Evolutionary conservation across 2,113 vertebrate genomes (phyloP).

Genomic region (Collichthys lucidus): DNA sequence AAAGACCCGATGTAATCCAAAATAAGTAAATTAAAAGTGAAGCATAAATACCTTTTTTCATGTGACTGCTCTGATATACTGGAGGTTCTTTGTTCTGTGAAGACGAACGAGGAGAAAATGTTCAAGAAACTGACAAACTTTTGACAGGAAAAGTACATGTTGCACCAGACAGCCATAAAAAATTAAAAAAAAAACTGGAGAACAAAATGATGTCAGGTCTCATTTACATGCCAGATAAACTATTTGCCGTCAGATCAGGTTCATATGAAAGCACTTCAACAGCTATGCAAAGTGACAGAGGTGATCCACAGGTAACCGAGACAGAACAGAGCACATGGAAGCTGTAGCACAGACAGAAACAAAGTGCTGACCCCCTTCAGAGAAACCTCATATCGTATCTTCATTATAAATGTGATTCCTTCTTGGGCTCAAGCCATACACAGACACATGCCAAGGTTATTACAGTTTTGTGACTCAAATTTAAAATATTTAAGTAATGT

Average conservation of each 20-base stretch:
- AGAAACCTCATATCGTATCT: not conserved
- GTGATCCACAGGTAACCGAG: not conserved
- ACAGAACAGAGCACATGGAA: constrained; percentile 11
- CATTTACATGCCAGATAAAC: constrained; percentile 23
- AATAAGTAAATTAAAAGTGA: not conserved
- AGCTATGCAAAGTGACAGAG: constrained; percentile 23
- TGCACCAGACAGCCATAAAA: not conserved
- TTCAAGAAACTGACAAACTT: not conserved
- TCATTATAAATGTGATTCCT: constrained; percentile 11
- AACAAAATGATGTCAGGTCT: not conserved
- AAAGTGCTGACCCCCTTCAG: constrained; percentile 9
- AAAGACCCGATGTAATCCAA: not conserved
- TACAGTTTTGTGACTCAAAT: not conserved
- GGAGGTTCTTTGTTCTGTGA: constrained; percentile 87
- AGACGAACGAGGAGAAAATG: constrained; percentile 26
- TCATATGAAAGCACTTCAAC: constrained; percentile 9
- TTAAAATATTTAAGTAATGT: not conserved
- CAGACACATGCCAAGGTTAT: constrained; percentile 35
- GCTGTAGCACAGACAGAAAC: constrained; percentile 30
- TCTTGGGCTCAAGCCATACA: not conserved
- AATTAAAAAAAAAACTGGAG: not conserved
- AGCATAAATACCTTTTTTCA: constrained; percentile 89
- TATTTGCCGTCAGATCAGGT: not conserved
- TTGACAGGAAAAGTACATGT: not conserved
- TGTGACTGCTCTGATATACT: constrained; percentile 84